Percentiles rank a stretch among this genome's conserved stretches.
phyloP scores from a whole-genome alignment of 2,113 vertebrate genomes.

The Apeltes quadracus region DNA sequence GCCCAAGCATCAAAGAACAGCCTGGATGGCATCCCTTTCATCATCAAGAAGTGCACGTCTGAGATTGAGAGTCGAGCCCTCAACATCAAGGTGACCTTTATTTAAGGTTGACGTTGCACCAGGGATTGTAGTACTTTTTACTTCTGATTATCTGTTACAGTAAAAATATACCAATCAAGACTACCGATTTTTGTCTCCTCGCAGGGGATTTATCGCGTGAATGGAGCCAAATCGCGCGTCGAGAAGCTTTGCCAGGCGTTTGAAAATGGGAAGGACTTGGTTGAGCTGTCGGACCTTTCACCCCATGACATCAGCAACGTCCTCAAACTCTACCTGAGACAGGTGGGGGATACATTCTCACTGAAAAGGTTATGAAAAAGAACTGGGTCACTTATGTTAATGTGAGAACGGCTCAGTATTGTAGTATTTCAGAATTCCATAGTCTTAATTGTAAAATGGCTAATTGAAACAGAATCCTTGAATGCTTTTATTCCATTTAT shows the following conservation, averaged over 20 bases:
- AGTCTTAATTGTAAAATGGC: not conserved
- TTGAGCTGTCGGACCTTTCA: conserved; percentile 93
- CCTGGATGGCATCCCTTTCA: conserved; percentile 92
- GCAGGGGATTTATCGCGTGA: conserved; percentile 97
- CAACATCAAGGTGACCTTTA: conserved; percentile 86
- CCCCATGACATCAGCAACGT: conserved; percentile 98
- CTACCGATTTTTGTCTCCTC: not conserved
- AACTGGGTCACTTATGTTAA: not conserved
- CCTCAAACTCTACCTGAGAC: conserved; percentile 95
- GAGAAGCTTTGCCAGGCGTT: conserved; percentile 98
- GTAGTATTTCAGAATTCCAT: not conserved
- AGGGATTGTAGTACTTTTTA: not conserved
- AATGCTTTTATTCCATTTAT: not conserved
- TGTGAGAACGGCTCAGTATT: not conserved
- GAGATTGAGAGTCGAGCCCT: conserved; percentile 96
- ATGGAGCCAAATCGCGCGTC: conserved; percentile 94
- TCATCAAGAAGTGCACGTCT: conserved; percentile 96
- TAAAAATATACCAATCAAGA: not conserved
- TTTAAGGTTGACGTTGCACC: not conserved
- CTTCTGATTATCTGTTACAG: not conserved
- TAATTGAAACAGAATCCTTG: not conserved
- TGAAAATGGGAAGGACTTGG: conserved; percentile 97
- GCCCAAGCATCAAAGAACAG: conserved; percentile 88
- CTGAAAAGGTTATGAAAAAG: not conserved
- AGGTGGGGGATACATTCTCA: conserved; percentile 78